These are phyloP conservation scores for Acrocephalus kingi DNA, from an alignment of 2,113 vertebrate species.

Conservation along the genomic window DNA sequence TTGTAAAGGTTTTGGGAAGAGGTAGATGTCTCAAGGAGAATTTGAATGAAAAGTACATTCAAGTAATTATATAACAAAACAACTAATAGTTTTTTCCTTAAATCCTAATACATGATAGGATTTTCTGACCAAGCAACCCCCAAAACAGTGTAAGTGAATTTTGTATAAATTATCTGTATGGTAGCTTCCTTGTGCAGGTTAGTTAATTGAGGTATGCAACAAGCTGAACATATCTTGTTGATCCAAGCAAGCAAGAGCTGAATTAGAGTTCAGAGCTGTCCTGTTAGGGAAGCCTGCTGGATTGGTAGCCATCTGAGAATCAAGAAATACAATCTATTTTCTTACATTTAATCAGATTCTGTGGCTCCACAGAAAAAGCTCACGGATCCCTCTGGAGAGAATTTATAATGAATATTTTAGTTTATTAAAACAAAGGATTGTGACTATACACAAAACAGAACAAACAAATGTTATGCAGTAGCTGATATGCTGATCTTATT, in stretches of 20 bases:
- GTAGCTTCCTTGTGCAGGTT: not conserved
- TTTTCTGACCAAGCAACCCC: not conserved
- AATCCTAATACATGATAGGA: not conserved
- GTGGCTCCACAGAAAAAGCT: conserved; percentile 67
- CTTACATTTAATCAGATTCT: conserved; percentile 73
- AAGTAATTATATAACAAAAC: not conserved
- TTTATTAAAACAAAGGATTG: conserved; percentile 73
- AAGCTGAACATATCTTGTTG: conserved; percentile 31
- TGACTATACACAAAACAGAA: conserved; percentile 36
- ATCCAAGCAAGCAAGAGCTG: conserved; percentile 66
- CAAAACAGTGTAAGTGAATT: not conserved
- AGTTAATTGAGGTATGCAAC: not conserved
- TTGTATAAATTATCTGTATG: not conserved
- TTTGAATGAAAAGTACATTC: not conserved
- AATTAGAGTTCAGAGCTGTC: conserved; percentile 51
- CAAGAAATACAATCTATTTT: conserved; percentile 17
- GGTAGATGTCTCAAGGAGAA: not conserved
- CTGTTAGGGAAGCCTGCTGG: not conserved
- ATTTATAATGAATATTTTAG: conserved; percentile 74
- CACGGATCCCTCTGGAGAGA: conserved; percentile 36
- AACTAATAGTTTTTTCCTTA: not conserved
- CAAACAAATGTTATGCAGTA: conserved; percentile 49
- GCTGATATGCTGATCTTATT: not conserved
- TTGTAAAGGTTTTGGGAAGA: not conserved
- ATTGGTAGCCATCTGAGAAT: conserved; percentile 9